These are phyloP conservation scores for sheep (Ovis aries) DNA, from an alignment of 2,113 vertebrate species.

Conservation along the genomic window DNA sequence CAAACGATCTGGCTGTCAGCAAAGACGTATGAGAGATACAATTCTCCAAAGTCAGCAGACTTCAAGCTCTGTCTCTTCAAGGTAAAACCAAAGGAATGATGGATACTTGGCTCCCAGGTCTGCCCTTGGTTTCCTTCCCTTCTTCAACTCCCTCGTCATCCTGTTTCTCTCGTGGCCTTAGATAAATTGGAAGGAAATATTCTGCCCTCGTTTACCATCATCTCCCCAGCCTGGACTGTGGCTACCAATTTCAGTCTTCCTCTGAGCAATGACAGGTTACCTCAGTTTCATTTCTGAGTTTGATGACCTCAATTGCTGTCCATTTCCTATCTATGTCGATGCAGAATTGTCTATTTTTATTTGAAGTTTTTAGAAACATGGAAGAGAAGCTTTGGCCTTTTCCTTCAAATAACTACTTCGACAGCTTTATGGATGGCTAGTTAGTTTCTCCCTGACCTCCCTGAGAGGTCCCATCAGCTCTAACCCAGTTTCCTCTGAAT, in stretches of 20 bases:
- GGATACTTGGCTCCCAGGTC: neutral
- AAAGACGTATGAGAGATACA: neutral
- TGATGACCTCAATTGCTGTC: constrained; percentile 53
- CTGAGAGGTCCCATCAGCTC: constrained; percentile 68
- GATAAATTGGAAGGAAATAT: neutral
- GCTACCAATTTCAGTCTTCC: constrained; percentile 39
- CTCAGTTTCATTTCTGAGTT: constrained; percentile 45
- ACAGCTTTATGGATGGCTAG: constrained; percentile 56
- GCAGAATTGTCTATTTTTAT: constrained; percentile 66
- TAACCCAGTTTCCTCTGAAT: constrained; percentile 67
- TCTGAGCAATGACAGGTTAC: constrained; percentile 35
- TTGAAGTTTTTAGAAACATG: constrained; percentile 39
- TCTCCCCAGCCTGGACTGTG: neutral
- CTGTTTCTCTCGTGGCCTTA: neutral
- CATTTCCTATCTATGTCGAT: constrained; percentile 58
- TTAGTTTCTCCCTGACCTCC: constrained; percentile 64
- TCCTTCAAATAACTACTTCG: constrained; percentile 40
- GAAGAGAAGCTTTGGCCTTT: constrained; percentile 46
- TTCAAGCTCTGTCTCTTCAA: neutral
- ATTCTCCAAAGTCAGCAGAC: neutral
- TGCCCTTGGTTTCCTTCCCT: neutral
- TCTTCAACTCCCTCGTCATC: neutral
- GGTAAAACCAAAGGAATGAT: neutral
- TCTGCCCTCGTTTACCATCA: neutral
- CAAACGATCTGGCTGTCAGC: neutral